These are phyloP conservation scores for Phrynocephalus forsythii DNA, from an alignment of 2,797 vertebrate genomes.

Conservation along the genomic window DNA sequence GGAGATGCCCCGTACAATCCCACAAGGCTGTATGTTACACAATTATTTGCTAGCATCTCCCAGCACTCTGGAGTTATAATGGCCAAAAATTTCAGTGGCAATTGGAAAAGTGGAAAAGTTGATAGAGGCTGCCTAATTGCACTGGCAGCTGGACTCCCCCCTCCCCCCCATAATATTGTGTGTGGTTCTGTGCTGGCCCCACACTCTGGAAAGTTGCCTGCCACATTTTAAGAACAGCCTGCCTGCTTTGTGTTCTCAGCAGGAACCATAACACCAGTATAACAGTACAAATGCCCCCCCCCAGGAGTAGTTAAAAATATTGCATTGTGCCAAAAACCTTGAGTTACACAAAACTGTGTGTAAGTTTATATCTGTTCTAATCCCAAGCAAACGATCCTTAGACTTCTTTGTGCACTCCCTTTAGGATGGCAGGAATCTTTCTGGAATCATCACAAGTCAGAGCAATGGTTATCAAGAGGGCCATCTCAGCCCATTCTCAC, in stretches of 20 bases:
- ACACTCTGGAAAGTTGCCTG: background rate
- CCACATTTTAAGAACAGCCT: background rate
- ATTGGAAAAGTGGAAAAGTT: background rate
- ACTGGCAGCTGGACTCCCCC: too few species aligned
- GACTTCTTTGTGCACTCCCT: background rate
- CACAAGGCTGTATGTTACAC: background rate
- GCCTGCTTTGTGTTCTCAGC: background rate
- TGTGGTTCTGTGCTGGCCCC: background rate
- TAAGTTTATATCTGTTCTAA: background rate
- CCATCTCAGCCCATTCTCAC: background rate
- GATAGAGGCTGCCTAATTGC: background rate
- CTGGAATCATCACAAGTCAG: conserved; percentile 59
- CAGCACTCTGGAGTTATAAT: background rate
- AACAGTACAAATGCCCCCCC: background rate
- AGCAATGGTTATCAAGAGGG: conserved; percentile 56
- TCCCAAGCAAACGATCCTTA: background rate
- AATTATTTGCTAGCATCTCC: background rate
- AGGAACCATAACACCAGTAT: background rate
- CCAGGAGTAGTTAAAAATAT: background rate
- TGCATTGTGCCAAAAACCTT: background rate
- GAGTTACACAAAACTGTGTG: background rate
- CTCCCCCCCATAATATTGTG: background rate
- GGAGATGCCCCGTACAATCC: background rate
- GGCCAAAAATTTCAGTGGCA: background rate
- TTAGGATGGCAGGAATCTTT: conserved; percentile 45